A percentile compares a stretch with the other conserved stretches of the same genome.
Conservation (phyloP, 2,888 invertebrate genomes). For the Agrochola lychnidis region DNA sequence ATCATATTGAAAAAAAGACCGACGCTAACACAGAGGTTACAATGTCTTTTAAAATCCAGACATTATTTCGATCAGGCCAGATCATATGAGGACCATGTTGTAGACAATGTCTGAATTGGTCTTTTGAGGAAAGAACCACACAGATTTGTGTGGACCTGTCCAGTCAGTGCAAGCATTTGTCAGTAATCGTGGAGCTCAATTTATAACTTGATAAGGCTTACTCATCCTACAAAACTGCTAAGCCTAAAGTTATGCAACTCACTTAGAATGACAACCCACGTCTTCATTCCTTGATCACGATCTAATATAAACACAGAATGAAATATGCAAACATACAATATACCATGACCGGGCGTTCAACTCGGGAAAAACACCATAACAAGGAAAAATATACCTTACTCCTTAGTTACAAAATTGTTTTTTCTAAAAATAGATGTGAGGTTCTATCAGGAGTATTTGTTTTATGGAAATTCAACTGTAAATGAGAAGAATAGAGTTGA, state of each 20-base stretch:
- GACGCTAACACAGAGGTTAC: no score
- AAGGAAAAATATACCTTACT: neutral
- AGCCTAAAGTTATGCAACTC: conserved; percentile 27
- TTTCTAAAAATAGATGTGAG: neutral
- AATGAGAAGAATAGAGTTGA: accelerated
- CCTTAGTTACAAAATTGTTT: accelerated
- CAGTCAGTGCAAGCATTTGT: no score
- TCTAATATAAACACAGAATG: conserved; percentile 45
- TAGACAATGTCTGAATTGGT: no score
- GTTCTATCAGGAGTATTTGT: neutral
- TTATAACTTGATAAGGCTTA: neutral
- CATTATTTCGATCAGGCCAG: no score
- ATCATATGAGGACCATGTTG: no score
- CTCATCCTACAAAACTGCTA: conserved; percentile 24
- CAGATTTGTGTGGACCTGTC: no score
- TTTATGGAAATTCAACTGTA: conserved; percentile 2
- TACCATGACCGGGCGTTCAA: conserved; percentile 56
- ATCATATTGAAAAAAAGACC: no score
- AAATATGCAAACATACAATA: conserved; percentile 42
- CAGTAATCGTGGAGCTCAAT: no score
- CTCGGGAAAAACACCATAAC: conserved; percentile 15
- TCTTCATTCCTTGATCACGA: conserved; percentile 42
- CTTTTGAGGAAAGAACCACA: no score
- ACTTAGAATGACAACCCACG: conserved; percentile 35
- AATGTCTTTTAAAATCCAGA: no score